These are phyloP conservation scores for Marasmarcha lunaedactyla DNA, from an alignment of 2,888 invertebrate species.

Conservation along the genomic window DNA sequence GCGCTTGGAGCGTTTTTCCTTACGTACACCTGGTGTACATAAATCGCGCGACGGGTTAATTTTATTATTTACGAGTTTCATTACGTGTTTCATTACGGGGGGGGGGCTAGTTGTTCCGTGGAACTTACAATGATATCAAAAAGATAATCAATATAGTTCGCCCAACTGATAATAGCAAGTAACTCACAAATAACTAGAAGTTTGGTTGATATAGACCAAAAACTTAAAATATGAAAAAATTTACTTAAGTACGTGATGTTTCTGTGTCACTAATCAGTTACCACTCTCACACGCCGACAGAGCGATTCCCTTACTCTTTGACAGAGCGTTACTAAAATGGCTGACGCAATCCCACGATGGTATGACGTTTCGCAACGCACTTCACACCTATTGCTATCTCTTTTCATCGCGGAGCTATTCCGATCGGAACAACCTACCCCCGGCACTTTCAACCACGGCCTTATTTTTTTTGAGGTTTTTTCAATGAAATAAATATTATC, in stretches of 20 bases:
- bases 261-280: neutral
- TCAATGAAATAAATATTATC: no score
- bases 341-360: no score
- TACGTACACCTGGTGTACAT: no score
- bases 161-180: neutral
- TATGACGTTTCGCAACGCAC: no score
- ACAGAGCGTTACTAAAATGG: neutral
- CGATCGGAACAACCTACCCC: slow-evolving; percentile 11
- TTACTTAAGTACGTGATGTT: slow-evolving; percentile 3
- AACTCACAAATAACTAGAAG: neutral
- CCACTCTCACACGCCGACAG: slow-evolving; percentile 1
- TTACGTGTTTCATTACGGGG: neutral
- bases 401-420: slow-evolving; percentile 10
- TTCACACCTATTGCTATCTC: slow-evolving; percentile 8
- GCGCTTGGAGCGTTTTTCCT: no score
- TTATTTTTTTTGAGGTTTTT: no score
- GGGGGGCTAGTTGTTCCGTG: slow-evolving; percentile 5
- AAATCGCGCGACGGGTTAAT: no score
- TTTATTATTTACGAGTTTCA: neutral
- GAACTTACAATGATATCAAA: neutral
- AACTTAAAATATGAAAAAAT: slow-evolving; percentile 1
- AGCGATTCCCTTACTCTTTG: no score
- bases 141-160: neutral
- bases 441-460: slow-evolving; percentile 11
- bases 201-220: neutral